These are phyloP conservation scores for Ichneumoninae sp. DNA, from an alignment of 2,888 invertebrate species.

Conservation along the genomic window DNA sequence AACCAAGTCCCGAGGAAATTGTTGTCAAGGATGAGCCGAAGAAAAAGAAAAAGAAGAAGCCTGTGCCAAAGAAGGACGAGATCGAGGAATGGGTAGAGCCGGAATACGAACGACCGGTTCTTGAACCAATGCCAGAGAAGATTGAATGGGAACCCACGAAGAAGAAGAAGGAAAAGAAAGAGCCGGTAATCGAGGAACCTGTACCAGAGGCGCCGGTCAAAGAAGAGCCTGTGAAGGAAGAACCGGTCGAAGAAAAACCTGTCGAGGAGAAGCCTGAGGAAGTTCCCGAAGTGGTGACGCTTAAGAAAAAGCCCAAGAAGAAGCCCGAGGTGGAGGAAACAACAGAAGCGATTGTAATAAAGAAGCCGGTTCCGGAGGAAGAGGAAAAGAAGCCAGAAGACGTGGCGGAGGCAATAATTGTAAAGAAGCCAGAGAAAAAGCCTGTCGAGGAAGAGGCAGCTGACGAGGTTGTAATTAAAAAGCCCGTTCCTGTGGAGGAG, in stretches of 20 bases:
- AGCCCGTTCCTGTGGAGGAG: constrained; percentile 79
- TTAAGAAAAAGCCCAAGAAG: constrained; percentile 76
- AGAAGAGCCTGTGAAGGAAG: constrained; percentile 67
- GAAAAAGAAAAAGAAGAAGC: constrained; percentile 69
- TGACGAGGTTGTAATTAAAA: constrained; percentile 80
- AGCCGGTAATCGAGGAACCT: constrained; percentile 47
- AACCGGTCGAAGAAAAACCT: constrained; percentile 63
- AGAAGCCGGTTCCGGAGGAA: constrained; percentile 70
- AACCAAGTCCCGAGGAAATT: constrained; percentile 71
- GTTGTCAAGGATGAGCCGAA: constrained; percentile 70
- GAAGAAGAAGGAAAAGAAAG: constrained; percentile 67
- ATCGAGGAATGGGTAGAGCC: constrained; percentile 72
- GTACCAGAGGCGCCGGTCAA: constrained; percentile 57
- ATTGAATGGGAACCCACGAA: constrained; percentile 68
- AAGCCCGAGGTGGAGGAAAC: constrained; percentile 64
- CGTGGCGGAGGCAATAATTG: constrained; percentile 74
- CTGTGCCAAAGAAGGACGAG: constrained; percentile 71
- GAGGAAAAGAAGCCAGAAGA: constrained; percentile 75
- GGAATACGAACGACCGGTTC: constrained; percentile 70
- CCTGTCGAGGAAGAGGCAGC: constrained; percentile 85
- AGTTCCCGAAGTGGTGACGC: constrained; percentile 80
- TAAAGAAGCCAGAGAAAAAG: constrained; percentile 75
- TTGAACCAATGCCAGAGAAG: constrained; percentile 72
- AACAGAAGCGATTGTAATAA: constrained; percentile 72
- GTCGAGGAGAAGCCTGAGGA: constrained; percentile 76